Percentiles rank a stretch among this genome's conserved stretches.
phyloP scores from a whole-genome alignment of 2,797 vertebrate genomes.

The Paramormyrops hopkinsi region DNA sequence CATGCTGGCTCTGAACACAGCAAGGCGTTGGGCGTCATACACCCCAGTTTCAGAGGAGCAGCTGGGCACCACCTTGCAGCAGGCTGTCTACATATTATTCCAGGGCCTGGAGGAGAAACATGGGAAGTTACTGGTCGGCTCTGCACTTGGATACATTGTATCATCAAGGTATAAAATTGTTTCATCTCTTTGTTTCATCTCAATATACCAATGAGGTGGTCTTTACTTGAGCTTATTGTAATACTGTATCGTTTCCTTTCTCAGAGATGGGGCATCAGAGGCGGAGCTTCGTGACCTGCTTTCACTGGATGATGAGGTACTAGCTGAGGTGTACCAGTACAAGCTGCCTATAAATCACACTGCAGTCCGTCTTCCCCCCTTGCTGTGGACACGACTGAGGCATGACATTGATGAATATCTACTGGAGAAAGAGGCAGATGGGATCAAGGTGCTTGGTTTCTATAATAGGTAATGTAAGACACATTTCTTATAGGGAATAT shows the following conservation, averaged over 20 bases:
- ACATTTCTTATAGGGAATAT: neutral
- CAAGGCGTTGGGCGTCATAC: constrained; percentile 63
- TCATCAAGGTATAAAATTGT: neutral
- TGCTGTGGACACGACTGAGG: constrained; percentile 66
- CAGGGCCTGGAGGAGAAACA: constrained; percentile 63
- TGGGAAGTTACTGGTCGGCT: constrained; percentile 59
- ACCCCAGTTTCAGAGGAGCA: constrained; percentile 37
- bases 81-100: constrained; percentile 54
- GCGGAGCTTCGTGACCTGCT: constrained; percentile 69
- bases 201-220: neutral
- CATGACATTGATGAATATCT: constrained; percentile 60
- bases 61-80: constrained; percentile 49
- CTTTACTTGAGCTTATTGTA: neutral
- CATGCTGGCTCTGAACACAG: constrained; percentile 58
- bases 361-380: constrained; percentile 61
- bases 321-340: constrained; percentile 62
- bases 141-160: constrained; percentile 61
- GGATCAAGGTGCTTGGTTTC: constrained; percentile 53
- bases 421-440: constrained; percentile 53
- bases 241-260: neutral
- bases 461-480: constrained; percentile 54
- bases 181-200: neutral
- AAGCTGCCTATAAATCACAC: constrained; percentile 60
- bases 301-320: constrained; percentile 72
- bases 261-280: constrained; percentile 72